Percentiles rank a stretch among this genome's conserved stretches.
phyloP scores from a whole-genome alignment of 2,888 invertebrate species.

The Celastrina argiolus region DNA sequence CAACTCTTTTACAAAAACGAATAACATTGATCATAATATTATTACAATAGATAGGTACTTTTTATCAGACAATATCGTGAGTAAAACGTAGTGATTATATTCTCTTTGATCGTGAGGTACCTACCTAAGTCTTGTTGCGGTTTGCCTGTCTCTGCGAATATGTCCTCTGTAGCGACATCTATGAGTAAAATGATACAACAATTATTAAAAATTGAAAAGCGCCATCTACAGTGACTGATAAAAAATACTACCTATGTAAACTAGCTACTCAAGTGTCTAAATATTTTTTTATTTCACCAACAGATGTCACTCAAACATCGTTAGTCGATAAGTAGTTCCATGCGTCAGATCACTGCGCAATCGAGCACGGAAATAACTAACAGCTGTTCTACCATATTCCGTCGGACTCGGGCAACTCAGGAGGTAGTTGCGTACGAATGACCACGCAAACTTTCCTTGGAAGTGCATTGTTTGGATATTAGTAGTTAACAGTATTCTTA shows the following conservation, averaged over 20 bases:
- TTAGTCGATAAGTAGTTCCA: conserved; percentile 60
- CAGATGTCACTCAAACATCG: conserved; percentile 42
- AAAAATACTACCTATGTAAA: not conserved
- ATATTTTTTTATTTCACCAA: not conserved
- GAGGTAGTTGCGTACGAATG: conserved; percentile 55
- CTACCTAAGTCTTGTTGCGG: too few species aligned
- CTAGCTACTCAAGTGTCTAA: not conserved
- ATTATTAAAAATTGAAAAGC: not conserved
- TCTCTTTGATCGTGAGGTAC: too few species aligned
- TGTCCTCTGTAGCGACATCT: not conserved
- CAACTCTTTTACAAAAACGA: too few species aligned
- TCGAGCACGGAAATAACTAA: conserved; percentile 74
- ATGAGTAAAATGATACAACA: not conserved
- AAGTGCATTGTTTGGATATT: conserved; percentile 63
- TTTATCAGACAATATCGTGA: too few species aligned
- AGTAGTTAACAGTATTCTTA: conserved; percentile 62
- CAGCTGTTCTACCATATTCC: conserved; percentile 77
- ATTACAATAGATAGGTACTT: too few species aligned
- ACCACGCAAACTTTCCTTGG: conserved; percentile 68
- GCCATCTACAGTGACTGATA: not conserved
- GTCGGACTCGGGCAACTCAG: conserved; percentile 74
- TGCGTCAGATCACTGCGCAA: conserved; percentile 71
- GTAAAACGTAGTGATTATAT: too few species aligned
- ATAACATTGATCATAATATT: too few species aligned
- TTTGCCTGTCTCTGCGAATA: too few species aligned